Percentiles rank a stretch among this genome's conserved stretches.
phyloP scores from a whole-genome alignment of 1,140 invertebrate species.

The Drosophila setifemur region DNA sequence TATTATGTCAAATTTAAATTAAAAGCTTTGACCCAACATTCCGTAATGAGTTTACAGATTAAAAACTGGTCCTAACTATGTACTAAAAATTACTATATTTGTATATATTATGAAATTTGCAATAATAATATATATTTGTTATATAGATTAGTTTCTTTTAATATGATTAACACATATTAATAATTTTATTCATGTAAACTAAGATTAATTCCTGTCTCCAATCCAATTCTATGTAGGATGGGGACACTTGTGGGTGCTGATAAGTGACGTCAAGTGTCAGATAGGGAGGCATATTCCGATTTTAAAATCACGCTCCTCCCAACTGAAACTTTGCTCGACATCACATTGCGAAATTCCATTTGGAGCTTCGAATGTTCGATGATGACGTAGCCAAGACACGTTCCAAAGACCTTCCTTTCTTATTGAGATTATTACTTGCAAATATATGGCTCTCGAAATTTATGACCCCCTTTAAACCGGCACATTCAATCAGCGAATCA shows the following conservation, averaged over 20 bases:
- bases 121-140: too few species aligned
- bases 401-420: slow-evolving; percentile 2
- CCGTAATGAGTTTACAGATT: neutral
- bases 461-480: neutral
- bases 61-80: too few species aligned
- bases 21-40: neutral
- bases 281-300: slow-evolving; percentile 5
- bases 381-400: neutral
- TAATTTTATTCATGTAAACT: too few species aligned
- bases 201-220: neutral
- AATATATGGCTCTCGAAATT: neutral
- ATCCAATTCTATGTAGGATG: neutral
- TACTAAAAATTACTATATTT: too few species aligned
- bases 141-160: too few species aligned
- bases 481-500: neutral
- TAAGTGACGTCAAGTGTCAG: slow-evolving; percentile 24
- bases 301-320: slow-evolving; percentile 15
- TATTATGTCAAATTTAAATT: slow-evolving; percentile 24
- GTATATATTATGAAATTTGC: too few species aligned
- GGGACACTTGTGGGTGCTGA: neutral
- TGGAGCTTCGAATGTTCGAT: slow-evolving; percentile 14
- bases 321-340: slow-evolving; percentile 20
- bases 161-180: neutral
- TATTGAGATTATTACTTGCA: slow-evolving; percentile 4
- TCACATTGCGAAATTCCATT: slow-evolving; percentile 32